Conservation (phyloP, 2,113 vertebrate genomes). For the Terrapene triunguis region DNA sequence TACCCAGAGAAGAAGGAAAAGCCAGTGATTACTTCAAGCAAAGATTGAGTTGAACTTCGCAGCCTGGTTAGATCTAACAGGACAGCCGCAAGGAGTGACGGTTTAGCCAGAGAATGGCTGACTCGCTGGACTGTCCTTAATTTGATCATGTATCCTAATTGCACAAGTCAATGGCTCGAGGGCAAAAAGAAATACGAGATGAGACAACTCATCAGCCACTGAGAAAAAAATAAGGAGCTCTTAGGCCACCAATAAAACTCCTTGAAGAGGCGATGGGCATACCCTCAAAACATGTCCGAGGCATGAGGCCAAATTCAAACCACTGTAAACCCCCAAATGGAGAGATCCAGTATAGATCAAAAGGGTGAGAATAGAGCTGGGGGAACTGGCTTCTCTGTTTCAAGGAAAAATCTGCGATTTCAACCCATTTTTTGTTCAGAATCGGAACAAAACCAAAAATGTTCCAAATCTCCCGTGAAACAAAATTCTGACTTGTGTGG, state of each 20-base stretch:
- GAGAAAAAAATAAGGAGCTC: not conserved
- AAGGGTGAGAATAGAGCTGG: not conserved
- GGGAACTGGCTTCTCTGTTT: rapidly evolving
- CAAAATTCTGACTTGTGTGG: not conserved
- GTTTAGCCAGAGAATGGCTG: rapidly evolving
- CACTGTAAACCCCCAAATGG: not conserved
- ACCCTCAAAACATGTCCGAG: not conserved
- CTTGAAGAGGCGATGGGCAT: rapidly evolving
- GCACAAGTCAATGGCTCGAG: not conserved
- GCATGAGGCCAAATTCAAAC: not conserved
- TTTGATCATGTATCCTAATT: not conserved
- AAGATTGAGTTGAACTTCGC: not conserved
- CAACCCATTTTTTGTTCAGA: not conserved
- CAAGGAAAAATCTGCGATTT: not conserved
- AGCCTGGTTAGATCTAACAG: not conserved
- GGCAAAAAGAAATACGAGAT: not conserved
- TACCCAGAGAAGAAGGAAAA: not conserved
- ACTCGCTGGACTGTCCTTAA: not conserved
- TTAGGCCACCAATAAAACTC: not conserved
- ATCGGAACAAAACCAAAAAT: not conserved
- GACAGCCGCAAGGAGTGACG: not conserved
- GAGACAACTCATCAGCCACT: rapidly evolving
- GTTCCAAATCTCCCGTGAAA: not conserved
- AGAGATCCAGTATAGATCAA: rapidly evolving
- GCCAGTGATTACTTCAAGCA: not conserved